These are phyloP conservation scores for Apantesis nais DNA, from an alignment of 2,888 invertebrate species.

Conservation along the genomic window DNA sequence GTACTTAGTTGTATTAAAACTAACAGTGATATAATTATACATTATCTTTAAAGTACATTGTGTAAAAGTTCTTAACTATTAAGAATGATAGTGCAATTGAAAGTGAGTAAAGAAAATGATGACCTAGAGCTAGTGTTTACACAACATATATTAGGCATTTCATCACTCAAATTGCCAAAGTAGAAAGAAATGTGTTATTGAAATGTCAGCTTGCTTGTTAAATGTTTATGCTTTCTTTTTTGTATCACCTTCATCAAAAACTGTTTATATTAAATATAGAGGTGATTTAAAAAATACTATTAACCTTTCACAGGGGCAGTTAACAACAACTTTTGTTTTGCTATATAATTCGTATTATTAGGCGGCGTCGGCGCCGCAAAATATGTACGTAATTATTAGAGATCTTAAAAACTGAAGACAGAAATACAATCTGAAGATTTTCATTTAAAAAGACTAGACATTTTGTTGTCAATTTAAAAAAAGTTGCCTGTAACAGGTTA, in stretches of 20 bases:
- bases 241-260: neutral
- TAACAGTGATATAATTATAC: constrained; percentile 17
- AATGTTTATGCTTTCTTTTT: neutral
- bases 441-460: neutral
- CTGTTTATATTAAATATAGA: neutral
- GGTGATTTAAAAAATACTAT: neutral
- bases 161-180: neutral
- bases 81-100: constrained; percentile 4
- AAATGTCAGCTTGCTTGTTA: neutral
- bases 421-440: too few species aligned
- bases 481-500: neutral
- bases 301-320: neutral
- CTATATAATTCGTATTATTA: too few species aligned
- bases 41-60: constrained; percentile 7
- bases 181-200: neutral
- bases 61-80: constrained; percentile 6
- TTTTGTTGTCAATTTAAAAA: neutral
- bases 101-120: constrained; percentile 6
- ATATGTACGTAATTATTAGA: neutral
- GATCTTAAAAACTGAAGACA: too few species aligned
- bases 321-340: neutral
- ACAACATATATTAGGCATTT: neutral
- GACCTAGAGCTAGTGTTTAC: constrained; percentile 1
- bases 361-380: too few species aligned
- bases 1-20: constrained; percentile 31